Evolutionary conservation across 1,140 invertebrate species (phyloP).

Genomic region (Anadara kagoshimensis): DNA sequence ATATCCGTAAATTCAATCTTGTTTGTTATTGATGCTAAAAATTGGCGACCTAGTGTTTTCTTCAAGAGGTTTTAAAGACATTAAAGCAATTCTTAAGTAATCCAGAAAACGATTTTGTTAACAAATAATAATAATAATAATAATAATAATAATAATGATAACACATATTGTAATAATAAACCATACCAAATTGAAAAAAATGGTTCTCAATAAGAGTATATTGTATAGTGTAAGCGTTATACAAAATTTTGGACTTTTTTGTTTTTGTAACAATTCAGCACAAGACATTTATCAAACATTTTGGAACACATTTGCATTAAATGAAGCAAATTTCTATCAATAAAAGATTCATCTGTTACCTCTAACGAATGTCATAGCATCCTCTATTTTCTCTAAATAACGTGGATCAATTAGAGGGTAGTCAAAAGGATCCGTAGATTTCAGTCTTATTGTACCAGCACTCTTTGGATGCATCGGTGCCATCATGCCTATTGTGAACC

Average conservation of each 20-base stretch:
- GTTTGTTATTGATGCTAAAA: neutral
- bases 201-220: too few species aligned
- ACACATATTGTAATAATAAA: too few species aligned
- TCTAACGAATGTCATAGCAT: constrained; percentile 49
- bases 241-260: too few species aligned
- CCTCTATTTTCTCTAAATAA: constrained; percentile 52
- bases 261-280: too few species aligned
- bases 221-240: too few species aligned
- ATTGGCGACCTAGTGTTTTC: neutral
- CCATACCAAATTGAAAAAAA: too few species aligned
- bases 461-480: constrained; percentile 53
- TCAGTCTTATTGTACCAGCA: constrained; percentile 58
- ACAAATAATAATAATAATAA: too few species aligned
- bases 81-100: too few species aligned
- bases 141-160: too few species aligned
- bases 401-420: constrained; percentile 87
- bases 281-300: neutral
- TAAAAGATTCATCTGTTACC: constrained; percentile 19
- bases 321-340: neutral
- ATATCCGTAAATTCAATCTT: neutral
- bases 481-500: constrained; percentile 21
- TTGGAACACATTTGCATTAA: neutral
- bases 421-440: constrained; percentile 82
- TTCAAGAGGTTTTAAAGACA: too few species aligned
- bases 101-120: too few species aligned